phyloP scores from a whole-genome alignment of 2,797 vertebrate species.

The Mormyrops boulengeri region DNA sequence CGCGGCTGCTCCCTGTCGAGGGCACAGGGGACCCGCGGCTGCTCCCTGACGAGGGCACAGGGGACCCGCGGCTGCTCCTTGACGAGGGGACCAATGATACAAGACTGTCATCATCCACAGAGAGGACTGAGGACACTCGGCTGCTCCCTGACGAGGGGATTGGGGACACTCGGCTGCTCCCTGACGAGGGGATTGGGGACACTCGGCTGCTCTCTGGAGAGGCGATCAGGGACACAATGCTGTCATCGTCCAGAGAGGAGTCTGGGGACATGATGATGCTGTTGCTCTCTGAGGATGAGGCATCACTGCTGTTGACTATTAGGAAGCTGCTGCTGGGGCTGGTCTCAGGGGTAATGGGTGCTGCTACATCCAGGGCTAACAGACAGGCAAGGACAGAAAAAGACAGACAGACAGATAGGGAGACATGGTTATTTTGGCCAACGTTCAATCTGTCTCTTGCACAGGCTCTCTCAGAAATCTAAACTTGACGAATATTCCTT shows the following conservation, averaged over 20 bases:
- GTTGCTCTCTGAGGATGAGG: neutral
- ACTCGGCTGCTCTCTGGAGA: constrained; percentile 38
- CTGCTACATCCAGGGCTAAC: neutral
- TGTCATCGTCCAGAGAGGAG: constrained; percentile 40
- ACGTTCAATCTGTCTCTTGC: neutral
- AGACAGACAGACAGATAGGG: neutral
- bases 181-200: neutral
- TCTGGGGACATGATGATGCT: constrained; percentile 35
- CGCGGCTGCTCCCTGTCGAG: constrained; percentile 38
- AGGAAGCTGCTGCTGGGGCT: neutral
- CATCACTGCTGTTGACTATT: neutral
- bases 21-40: neutral
- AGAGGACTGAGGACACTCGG: constrained; percentile 39
- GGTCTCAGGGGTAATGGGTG: neutral
- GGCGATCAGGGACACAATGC: constrained; percentile 16
- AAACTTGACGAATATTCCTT: neutral
- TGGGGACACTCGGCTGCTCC: constrained; percentile 33
- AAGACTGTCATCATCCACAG: constrained; percentile 40
- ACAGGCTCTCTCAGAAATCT: neutral
- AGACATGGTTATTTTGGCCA: neutral
- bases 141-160: constrained; percentile 34
- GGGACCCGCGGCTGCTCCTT: constrained; percentile 27
- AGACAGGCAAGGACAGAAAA: neutral
- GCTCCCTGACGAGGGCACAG: neutral
- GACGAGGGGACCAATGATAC: neutral